Percentiles rank a stretch among this genome's conserved stretches.
phyloP scores from a whole-genome alignment of 2,113 vertebrate genomes.

The Danio rerio region DNA sequence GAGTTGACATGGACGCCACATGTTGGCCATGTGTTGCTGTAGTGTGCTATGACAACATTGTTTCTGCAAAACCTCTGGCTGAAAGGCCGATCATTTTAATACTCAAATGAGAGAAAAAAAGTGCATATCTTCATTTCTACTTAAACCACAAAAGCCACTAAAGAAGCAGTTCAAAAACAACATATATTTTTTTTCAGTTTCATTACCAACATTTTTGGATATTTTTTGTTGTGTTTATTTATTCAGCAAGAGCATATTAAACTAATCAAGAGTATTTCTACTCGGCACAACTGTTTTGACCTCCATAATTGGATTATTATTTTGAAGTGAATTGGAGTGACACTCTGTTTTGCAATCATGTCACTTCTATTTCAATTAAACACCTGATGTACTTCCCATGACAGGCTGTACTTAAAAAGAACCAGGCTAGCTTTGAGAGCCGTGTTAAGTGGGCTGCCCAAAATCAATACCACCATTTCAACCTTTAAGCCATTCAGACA shows the following conservation, averaged over 20 bases:
- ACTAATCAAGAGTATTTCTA: background rate
- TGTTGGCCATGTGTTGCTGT: slow-evolving; percentile 75
- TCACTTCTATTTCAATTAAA: slow-evolving; percentile 37
- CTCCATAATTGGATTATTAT: background rate
- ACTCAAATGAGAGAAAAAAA: background rate
- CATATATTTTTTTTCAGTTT: background rate
- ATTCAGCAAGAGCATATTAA: background rate
- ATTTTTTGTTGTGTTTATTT: background rate
- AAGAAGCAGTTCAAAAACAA: background rate
- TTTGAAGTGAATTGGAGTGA: background rate
- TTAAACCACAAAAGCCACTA: background rate
- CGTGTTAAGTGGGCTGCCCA: slow-evolving; percentile 51
- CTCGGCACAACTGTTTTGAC: background rate
- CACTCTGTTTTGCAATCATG: background rate
- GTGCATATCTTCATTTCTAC: slow-evolving; percentile 14
- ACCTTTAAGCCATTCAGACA: slow-evolving; percentile 64
- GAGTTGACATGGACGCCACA: slow-evolving; percentile 71
- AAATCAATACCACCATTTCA: slow-evolving; percentile 73
- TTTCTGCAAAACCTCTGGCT: slow-evolving; percentile 57
- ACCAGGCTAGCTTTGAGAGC: slow-evolving; percentile 39
- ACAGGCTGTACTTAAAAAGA: slow-evolving; percentile 34
- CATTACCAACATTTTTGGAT: background rate
- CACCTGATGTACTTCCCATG: slow-evolving; percentile 29
- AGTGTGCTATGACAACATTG: slow-evolving; percentile 60
- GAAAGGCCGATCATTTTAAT: slow-evolving; percentile 49